phyloP scores from a whole-genome alignment of 2,888 invertebrate species.

The Drosophila pseudotalamancana region DNA sequence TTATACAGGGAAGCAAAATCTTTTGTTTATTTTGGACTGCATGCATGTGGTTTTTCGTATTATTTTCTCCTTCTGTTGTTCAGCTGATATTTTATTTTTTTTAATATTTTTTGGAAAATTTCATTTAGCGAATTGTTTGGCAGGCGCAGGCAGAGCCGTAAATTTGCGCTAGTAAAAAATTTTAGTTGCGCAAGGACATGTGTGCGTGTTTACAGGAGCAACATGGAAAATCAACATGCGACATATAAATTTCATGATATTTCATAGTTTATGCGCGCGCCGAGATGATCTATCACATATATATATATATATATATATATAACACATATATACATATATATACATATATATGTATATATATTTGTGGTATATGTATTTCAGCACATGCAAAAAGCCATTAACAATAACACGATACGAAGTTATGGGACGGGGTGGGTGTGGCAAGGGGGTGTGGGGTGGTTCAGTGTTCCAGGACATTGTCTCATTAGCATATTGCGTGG shows the following conservation, averaged over 20 bases:
- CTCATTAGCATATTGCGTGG: conserved; percentile 82
- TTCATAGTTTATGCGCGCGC: conserved; percentile 66
- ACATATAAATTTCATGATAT: conserved; percentile 69
- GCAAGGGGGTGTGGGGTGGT: background rate
- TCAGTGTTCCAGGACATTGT: conserved; percentile 36
- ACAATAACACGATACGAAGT: conserved; percentile 36
- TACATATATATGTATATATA: background rate
- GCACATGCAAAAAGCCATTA: conserved; percentile 68
- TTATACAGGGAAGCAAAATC: background rate
- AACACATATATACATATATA: conserved; percentile 7
- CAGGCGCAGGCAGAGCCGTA: conserved; percentile 60
- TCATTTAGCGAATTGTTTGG: conserved; percentile 75
- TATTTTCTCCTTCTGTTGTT: conserved; percentile 16
- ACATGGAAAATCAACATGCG: conserved; percentile 59
- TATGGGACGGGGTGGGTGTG: background rate
- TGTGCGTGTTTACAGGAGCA: conserved; percentile 68
- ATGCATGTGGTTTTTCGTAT: conserved; percentile 23
- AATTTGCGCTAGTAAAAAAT: conserved; percentile 68
- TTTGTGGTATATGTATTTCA: conserved; percentile 34
- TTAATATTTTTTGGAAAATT: conserved; percentile 37
- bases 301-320: conserved; percentile 5
- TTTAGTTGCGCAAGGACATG: conserved; percentile 64
- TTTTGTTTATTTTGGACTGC: conserved; percentile 21
- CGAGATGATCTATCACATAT: conserved; percentile 63
- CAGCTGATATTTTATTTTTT: conserved; percentile 5